phyloP scores from a whole-genome alignment of 2,113 vertebrate species.

The Peromyscus polionotus region DNA sequence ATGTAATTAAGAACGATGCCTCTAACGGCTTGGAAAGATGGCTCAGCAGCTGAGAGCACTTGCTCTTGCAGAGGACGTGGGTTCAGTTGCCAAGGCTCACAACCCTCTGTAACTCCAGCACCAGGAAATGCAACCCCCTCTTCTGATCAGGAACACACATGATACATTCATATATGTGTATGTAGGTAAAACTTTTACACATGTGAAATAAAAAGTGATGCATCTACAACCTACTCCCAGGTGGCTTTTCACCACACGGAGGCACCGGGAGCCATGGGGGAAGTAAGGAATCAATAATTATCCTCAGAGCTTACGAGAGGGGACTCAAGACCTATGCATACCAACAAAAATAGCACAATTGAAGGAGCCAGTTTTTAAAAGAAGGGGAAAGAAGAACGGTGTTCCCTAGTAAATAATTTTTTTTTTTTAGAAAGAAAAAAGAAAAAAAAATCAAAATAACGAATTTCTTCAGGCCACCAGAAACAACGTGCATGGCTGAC shows the following conservation, averaged over 20 bases:
- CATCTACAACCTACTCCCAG: neutral
- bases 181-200: neutral
- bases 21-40: neutral
- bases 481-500: constrained; percentile 9
- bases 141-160: neutral
- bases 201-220: neutral
- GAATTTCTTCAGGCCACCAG: neutral
- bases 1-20: constrained; percentile 31
- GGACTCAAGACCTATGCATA: constrained; percentile 52
- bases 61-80: neutral
- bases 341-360: constrained; percentile 45
- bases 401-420: neutral
- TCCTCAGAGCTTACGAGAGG: neutral
- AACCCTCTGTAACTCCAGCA: neutral
- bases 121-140: neutral
- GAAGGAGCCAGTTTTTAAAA: neutral
- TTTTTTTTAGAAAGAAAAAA: constrained; percentile 33
- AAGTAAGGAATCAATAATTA: constrained; percentile 1
- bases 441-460: constrained; percentile 44
- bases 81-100: neutral
- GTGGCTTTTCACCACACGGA: neutral
- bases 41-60: neutral
- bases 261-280: neutral
- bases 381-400: neutral
- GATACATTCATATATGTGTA: neutral